These are phyloP conservation scores for Nicator chloris DNA, from an alignment of 2,113 vertebrate species.

Conservation along the genomic window DNA sequence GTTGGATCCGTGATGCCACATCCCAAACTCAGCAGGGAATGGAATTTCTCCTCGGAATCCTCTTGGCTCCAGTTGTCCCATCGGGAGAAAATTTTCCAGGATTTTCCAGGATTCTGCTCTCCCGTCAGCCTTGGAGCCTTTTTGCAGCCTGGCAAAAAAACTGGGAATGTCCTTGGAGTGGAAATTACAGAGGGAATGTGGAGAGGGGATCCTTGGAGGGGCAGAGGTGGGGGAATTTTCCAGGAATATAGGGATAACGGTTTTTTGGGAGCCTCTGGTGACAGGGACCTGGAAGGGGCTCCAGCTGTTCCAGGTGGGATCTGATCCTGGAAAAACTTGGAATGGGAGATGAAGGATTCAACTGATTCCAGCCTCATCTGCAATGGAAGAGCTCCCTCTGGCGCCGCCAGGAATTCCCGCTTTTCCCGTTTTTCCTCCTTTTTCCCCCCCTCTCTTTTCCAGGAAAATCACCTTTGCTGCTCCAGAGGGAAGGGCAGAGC, in stretches of 20 bases:
- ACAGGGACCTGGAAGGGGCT: not conserved
- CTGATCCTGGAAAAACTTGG: not conserved
- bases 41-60: not conserved
- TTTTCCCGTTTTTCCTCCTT: not conserved
- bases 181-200: not conserved
- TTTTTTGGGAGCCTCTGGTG: not conserved
- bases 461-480: not conserved
- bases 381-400: constrained; percentile 64
- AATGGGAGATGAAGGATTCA: not conserved
- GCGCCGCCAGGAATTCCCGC: not conserved
- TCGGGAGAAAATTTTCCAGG: not conserved
- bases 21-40: not conserved
- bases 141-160: not conserved
- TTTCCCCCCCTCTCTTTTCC: not conserved
- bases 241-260: not conserved
- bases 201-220: not conserved
- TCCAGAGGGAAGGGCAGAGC: not conserved
- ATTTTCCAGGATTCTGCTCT: not conserved
- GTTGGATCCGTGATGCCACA: not conserved
- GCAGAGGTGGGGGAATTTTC: not conserved
- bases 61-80: not conserved
- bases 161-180: not conserved
- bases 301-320: not conserved
- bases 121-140: not conserved
- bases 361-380: not conserved